These are phyloP conservation scores for Falco peregrinus DNA, from an alignment of 2,797 vertebrate genomes.

Conservation along the genomic window DNA sequence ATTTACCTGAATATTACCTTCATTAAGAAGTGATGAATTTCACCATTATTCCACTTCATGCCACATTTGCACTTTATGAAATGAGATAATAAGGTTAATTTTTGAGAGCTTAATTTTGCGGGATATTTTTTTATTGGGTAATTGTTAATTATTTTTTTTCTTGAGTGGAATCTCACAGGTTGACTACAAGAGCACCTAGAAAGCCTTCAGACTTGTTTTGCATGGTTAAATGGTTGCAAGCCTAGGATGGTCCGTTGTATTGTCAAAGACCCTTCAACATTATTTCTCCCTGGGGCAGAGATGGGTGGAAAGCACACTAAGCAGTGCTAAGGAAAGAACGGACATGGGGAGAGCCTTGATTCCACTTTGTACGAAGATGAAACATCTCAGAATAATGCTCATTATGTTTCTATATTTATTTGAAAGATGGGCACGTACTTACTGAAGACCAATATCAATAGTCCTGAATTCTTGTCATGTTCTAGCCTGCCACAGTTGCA, in stretches of 20 bases:
- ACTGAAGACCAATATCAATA: background rate
- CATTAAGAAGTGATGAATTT: background rate
- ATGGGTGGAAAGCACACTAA: rapidly evolving
- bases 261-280: background rate
- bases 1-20: background rate
- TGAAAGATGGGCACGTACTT: background rate
- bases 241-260: rapidly evolving
- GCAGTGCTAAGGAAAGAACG: background rate
- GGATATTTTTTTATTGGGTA: background rate
- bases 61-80: background rate
- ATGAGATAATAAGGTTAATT: background rate
- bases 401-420: rapidly evolving
- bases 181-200: background rate
- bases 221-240: background rate
- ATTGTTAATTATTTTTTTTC: background rate
- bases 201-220: background rate
- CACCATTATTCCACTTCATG: background rate
- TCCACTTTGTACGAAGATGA: background rate
- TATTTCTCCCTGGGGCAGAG: background rate
- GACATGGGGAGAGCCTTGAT: background rate
- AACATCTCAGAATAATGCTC: background rate
- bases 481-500: background rate
- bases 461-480: background rate
- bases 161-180: background rate
- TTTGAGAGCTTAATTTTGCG: background rate